Evolutionary conservation across 2,797 vertebrate genomes (phyloP).

Genomic region (Gorsachius magnificus): DNA sequence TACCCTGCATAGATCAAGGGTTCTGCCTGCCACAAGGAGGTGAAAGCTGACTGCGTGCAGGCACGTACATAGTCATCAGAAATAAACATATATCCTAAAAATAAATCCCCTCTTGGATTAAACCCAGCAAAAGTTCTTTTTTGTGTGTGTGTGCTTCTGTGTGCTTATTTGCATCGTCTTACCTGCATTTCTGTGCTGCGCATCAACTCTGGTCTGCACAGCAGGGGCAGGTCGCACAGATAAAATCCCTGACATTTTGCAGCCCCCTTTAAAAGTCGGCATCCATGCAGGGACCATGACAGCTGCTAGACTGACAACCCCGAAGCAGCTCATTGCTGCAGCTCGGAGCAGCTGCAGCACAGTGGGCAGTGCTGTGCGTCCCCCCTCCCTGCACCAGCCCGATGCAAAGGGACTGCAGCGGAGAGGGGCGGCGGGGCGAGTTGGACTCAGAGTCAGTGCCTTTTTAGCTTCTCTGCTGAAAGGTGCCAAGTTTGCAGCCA

Average conservation of each 20-base stretch:
- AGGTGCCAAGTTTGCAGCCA: neutral
- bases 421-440: neutral
- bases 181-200: neutral
- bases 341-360: neutral
- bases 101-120: neutral
- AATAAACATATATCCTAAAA: neutral
- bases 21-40: neutral
- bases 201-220: neutral
- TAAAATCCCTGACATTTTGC: neutral
- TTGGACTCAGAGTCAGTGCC: neutral
- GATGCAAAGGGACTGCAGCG: neutral
- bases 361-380: neutral
- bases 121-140: neutral
- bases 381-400: rapidly evolving
- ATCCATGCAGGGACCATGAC: neutral
- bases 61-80: neutral
- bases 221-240: neutral
- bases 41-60: neutral
- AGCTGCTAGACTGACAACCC: neutral
- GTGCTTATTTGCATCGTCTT: neutral
- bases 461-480: neutral
- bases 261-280: neutral
- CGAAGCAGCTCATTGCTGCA: rapidly evolving
- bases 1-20: neutral
- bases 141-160: rapidly evolving